Evolutionary conservation across 1,140 invertebrate species (phyloP), one percentile per base, ranked within the genome.

Genomic region (Sitobion miscanthi): DNA sequence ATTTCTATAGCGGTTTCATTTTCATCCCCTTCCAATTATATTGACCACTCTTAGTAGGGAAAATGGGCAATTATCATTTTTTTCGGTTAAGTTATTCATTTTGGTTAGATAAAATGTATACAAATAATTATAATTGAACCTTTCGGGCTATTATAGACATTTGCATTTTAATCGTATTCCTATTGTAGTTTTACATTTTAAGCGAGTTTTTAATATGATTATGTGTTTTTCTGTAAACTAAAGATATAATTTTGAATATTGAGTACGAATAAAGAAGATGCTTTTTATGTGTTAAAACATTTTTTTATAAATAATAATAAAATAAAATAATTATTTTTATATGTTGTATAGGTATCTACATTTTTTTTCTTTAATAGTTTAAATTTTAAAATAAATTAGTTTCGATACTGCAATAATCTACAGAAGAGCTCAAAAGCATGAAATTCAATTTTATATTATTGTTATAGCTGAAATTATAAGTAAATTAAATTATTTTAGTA

Each of bases 101-200:
- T 52, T 86, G 7, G 86, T 88, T 52, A 49, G 86, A 88, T 88
- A 88, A 21, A 52, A 88, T 88, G 5, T 35, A 23, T 38, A 38
- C 23, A 89, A 89, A 89, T 35, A 89, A 54, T 38, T 54, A 89
- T 89, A 89, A 89, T 89, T 54, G 86, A 30, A 89, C 87, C 87
- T 89, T 54, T 89, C 5, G 35, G 21, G 47, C 49, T 52, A 54
- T 35, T 89, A 89, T 89, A 35, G 35, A 89, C 20, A 89, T 89
- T 89, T 89, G 49, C 47, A 89, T 89, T 89, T 89, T 54, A 89
- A 89, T 23, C 87, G 49, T 86, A 45, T 86, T 86, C 38, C 83
- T 45, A 86, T 86, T 86, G 83, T 45, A 86, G 38, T 86, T 42
- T n/a, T 42, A 45, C 38, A 86, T 86, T 86, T 86, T 86, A 86